phyloP scores from a whole-genome alignment of 2,113 vertebrate species.

The Ochotona curzoniae region DNA sequence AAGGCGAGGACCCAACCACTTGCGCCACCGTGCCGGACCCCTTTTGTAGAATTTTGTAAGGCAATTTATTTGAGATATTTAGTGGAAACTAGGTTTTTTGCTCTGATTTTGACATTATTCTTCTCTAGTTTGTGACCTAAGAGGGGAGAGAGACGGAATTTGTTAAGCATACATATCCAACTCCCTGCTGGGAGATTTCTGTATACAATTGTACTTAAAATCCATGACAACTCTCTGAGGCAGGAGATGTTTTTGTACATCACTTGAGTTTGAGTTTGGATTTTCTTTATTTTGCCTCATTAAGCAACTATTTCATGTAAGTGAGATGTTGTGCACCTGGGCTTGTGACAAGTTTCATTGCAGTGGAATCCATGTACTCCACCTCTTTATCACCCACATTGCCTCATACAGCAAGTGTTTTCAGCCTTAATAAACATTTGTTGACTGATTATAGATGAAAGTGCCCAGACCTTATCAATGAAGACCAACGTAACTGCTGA shows the following conservation, averaged over 20 bases:
- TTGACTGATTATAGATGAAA: not conserved
- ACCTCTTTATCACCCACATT: not conserved
- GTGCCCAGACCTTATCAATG: conserved; percentile 39
- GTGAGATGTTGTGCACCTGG: not conserved
- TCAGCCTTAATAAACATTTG: conserved; percentile 44
- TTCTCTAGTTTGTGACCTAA: not conserved
- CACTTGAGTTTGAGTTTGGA: not conserved
- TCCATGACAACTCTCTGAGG: not conserved
- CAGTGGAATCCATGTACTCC: not conserved
- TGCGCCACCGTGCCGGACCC: too few species aligned
- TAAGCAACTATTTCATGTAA: not conserved
- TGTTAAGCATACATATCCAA: not conserved
- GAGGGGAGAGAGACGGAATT: not conserved
- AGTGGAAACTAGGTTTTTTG: too few species aligned
- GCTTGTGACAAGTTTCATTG: not conserved
- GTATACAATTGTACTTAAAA: not conserved
- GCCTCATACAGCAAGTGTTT: not conserved
- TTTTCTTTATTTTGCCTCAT: not conserved
- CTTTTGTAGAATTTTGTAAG: not conserved
- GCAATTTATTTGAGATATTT: too few species aligned
- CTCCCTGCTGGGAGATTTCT: not conserved
- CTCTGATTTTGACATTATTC: not conserved
- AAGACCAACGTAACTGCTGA: not conserved
- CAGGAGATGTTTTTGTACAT: not conserved
- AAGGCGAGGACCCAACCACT: too few species aligned